These are phyloP conservation scores for Trypoxylus dichotomus DNA, from an alignment of 1,140 invertebrate genomes.

Conservation along the genomic window DNA sequence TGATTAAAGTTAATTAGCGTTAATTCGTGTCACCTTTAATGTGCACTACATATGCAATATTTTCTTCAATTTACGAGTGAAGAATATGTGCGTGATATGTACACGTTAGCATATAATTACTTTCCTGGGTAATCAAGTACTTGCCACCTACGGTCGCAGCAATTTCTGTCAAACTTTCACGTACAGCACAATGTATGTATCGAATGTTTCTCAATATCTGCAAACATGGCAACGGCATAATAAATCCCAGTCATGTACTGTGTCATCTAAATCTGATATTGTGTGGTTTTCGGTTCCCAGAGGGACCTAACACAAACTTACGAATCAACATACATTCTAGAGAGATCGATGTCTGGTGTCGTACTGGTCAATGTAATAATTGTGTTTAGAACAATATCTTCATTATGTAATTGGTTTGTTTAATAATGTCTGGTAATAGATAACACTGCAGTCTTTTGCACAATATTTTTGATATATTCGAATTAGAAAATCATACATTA, in stretches of 20 bases:
- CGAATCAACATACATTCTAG: neutral
- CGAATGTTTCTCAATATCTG: slow-evolving; percentile 3
- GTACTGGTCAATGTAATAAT: neutral
- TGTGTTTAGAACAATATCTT: no score
- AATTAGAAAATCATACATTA: no score
- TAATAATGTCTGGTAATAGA: no score
- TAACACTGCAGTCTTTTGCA: no score
- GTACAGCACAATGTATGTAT: neutral
- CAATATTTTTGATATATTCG: no score
- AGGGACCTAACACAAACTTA: neutral
- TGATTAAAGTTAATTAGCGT: no score
- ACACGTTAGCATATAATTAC: neutral
- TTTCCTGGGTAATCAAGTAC: neutral
- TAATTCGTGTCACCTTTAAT: no score
- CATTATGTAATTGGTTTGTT: no score
- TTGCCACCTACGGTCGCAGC: neutral
- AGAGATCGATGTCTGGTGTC: neutral
- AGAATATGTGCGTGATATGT: neutral
- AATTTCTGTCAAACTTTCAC: neutral
- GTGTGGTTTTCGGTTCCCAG: neutral
- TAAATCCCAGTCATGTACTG: neutral
- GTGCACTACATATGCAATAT: no score
- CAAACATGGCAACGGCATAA: neutral
- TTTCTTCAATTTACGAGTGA: no score
- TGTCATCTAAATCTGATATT: neutral